phyloP scores from a whole-genome alignment of 2,888 invertebrate genomes.

The Drosophila rubida region DNA sequence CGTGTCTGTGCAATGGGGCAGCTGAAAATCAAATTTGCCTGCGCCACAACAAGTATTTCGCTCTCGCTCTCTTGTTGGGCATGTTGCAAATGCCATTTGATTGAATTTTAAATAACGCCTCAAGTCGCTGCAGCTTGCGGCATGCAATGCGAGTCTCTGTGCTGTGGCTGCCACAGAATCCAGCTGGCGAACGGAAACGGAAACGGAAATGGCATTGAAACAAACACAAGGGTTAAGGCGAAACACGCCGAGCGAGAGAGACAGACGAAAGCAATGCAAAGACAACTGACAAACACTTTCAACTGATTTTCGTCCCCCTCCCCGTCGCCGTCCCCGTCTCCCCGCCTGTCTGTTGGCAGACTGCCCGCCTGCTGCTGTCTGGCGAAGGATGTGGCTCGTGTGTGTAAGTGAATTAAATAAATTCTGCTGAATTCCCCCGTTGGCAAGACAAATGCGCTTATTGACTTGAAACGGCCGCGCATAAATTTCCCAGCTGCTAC shows the following conservation, averaged over 20 bases:
- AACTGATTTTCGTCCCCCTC: slow-evolving; percentile 24
- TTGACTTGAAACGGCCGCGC: slow-evolving; percentile 76
- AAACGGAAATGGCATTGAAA: slow-evolving; percentile 37
- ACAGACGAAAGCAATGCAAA: slow-evolving; percentile 7
- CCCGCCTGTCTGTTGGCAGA: not conserved
- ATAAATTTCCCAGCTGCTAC: slow-evolving; percentile 67
- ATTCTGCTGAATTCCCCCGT: slow-evolving; percentile 49
- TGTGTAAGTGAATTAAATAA: slow-evolving; percentile 69
- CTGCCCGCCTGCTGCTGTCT: not conserved
- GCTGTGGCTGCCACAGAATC: slow-evolving; percentile 8
- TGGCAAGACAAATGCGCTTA: slow-evolving; percentile 78
- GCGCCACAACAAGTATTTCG: slow-evolving; percentile 17
- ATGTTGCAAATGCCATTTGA: slow-evolving; percentile 54
- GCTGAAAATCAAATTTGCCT: slow-evolving; percentile 55
- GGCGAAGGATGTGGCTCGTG: slow-evolving; percentile 10
- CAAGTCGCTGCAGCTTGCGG: slow-evolving; percentile 32
- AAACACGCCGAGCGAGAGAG: not conserved
- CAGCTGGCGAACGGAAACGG: slow-evolving; percentile 21
- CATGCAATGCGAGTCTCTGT: slow-evolving; percentile 7
- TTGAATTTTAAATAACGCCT: slow-evolving; percentile 67
- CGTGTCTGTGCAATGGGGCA: slow-evolving; percentile 25
- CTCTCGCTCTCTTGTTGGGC: not conserved
- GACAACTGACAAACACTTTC: slow-evolving; percentile 30
- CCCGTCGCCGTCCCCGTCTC: not conserved
- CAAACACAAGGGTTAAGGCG: slow-evolving; percentile 1